Conservation (phyloP, 2,113 vertebrate genomes). For the Callocephalon fimbriatum region DNA sequence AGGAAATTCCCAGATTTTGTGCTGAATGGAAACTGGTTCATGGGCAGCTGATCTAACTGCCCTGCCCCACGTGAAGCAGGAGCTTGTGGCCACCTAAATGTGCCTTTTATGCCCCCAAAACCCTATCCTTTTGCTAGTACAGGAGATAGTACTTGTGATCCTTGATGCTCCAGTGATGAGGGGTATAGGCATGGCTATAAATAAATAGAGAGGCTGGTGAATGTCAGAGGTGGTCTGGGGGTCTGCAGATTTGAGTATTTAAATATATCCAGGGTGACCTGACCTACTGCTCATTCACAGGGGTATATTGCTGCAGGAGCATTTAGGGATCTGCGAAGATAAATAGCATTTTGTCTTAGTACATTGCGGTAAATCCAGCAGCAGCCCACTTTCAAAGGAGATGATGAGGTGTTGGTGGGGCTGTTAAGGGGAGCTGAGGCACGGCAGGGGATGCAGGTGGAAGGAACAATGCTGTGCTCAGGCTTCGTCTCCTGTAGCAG, state of each 20-base stretch:
- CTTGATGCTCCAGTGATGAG: rapidly evolving
- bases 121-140: background rate
- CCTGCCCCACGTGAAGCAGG: rapidly evolving
- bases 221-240: background rate
- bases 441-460: rapidly evolving
- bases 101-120: background rate
- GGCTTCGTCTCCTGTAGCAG: rapidly evolving
- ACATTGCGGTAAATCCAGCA: background rate
- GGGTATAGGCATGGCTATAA: background rate
- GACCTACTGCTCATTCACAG: background rate
- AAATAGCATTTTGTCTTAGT: rapidly evolving
- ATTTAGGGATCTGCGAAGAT: background rate
- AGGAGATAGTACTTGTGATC: background rate
- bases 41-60: background rate
- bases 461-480: rapidly evolving
- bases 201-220: background rate
- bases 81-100: background rate
- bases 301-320: background rate
- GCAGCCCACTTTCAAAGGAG: background rate
- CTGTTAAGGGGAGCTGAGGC: background rate
- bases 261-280: background rate
- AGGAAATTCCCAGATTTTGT: background rate
- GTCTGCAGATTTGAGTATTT: background rate
- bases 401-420: rapidly evolving
- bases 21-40: background rate